Evolutionary conservation across 1,140 invertebrate species (phyloP).

Genomic region (Wiebesia pumilae): DNA sequence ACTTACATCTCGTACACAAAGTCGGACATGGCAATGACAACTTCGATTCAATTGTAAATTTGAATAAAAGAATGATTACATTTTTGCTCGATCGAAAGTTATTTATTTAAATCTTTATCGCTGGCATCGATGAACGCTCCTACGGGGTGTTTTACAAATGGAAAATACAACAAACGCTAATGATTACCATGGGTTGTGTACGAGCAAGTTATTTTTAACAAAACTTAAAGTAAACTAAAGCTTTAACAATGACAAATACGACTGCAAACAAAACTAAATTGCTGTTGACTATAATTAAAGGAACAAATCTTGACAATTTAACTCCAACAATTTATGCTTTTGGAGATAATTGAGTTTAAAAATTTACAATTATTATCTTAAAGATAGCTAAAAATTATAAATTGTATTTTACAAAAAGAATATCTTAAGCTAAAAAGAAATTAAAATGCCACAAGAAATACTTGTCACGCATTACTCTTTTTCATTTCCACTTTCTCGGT

Average conservation of each 20-base stretch:
- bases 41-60: slow-evolving; percentile 4
- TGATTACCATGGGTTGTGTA: slow-evolving; percentile 30
- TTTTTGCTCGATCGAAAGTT: background rate
- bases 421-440: background rate
- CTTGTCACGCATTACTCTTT: background rate
- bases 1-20: slow-evolving; percentile 37
- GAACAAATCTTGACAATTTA: slow-evolving; percentile 44
- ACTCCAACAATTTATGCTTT: background rate
- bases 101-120: background rate
- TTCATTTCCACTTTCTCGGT: background rate
- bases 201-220: slow-evolving; percentile 45
- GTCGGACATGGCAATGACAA: background rate
- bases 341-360: background rate
- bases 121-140: background rate
- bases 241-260: slow-evolving; percentile 52
- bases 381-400: slow-evolving; percentile 25
- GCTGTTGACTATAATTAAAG: slow-evolving; percentile 48
- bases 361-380: slow-evolving; percentile 30
- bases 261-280: slow-evolving; percentile 51
- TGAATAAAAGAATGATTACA: slow-evolving; percentile 12
- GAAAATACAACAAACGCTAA: background rate
- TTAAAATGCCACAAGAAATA: slow-evolving; percentile 21
- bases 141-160: background rate
- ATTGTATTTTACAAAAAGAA: slow-evolving; percentile 47
- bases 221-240: slow-evolving; percentile 48